phyloP scores from a whole-genome alignment of 2,113 vertebrate species.

The Pholis gunnellus region DNA sequence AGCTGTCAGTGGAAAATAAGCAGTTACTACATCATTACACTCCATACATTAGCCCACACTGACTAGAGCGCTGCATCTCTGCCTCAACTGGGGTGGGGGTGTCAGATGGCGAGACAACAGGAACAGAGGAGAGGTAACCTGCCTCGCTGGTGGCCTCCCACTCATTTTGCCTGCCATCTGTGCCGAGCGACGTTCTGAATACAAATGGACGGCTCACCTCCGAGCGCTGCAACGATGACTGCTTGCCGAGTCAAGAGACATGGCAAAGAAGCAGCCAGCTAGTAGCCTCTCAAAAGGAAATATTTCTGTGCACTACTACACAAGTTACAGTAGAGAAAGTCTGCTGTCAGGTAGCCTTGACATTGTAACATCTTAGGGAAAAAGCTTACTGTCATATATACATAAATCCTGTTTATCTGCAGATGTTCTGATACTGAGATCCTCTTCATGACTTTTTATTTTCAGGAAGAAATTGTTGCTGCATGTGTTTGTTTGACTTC shows the following conservation, averaged over 20 bases:
- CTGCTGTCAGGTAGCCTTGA: conserved; percentile 10
- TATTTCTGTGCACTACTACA: conserved; percentile 37
- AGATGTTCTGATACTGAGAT: conserved; percentile 1
- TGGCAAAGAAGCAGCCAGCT: conserved; percentile 47
- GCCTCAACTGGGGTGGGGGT: conserved; percentile 44
- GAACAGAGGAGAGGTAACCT: conserved; percentile 58
- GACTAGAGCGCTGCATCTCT: conserved; percentile 49
- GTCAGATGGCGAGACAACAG: conserved; percentile 17
- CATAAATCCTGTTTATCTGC: conserved; percentile 4
- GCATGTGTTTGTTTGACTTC: not conserved
- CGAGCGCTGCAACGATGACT: conserved; percentile 55
- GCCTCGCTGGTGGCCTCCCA: conserved; percentile 62
- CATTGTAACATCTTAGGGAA: conserved; percentile 13
- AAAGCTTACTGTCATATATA: not conserved
- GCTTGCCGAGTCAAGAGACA: conserved; percentile 58
- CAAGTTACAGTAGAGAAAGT: conserved; percentile 32
- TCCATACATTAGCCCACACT: conserved; percentile 28
- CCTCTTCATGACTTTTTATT: not conserved
- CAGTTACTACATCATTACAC: conserved; percentile 59
- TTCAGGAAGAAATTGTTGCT: not conserved
- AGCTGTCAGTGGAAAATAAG: conserved; percentile 85
- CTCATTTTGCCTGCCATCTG: conserved; percentile 74
- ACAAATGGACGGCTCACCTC: conserved; percentile 73
- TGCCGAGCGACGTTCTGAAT: conserved; percentile 57
- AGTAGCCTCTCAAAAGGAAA: conserved; percentile 36